A percentile compares a stretch with the other conserved stretches of the same genome.
phyloP scores from a whole-genome alignment of 2,888 invertebrate genomes.

The Lithosia quadra region DNA sequence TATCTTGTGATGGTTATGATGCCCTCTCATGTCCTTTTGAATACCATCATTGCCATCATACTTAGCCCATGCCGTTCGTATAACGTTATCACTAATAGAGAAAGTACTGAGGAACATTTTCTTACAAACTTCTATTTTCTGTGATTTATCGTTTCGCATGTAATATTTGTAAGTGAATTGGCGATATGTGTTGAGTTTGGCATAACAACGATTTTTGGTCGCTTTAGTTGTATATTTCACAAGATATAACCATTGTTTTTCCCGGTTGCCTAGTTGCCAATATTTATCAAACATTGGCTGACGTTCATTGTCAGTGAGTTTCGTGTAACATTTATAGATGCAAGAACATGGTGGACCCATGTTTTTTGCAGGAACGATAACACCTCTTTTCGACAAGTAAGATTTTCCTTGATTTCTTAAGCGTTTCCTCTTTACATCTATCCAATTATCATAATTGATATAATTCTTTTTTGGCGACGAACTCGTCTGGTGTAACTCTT shows the following conservation, averaged over 20 bases:
- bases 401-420: too few relatives aligned
- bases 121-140: slow-evolving; percentile 10
- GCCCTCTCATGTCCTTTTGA: not conserved
- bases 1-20: not conserved
- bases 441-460: too few relatives aligned
- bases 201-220: too few relatives aligned
- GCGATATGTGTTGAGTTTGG: too few relatives aligned
- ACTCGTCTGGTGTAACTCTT: too few relatives aligned
- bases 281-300: not conserved
- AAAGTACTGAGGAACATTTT: not conserved
- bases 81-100: not conserved
- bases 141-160: not conserved
- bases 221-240: not conserved
- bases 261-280: not conserved
- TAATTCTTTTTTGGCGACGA: too few relatives aligned
- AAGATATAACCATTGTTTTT: not conserved
- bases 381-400: not conserved
- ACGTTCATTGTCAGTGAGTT: not conserved
- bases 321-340: not conserved
- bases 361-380: not conserved
- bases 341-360: not conserved
- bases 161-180: not conserved
- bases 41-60: not conserved
- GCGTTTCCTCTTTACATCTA: too few relatives aligned
- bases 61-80: not conserved